Percentiles rank a stretch among this genome's conserved stretches.
Conservation (phyloP, 2,113 vertebrate species). For the Bagarius yarrelli region DNA sequence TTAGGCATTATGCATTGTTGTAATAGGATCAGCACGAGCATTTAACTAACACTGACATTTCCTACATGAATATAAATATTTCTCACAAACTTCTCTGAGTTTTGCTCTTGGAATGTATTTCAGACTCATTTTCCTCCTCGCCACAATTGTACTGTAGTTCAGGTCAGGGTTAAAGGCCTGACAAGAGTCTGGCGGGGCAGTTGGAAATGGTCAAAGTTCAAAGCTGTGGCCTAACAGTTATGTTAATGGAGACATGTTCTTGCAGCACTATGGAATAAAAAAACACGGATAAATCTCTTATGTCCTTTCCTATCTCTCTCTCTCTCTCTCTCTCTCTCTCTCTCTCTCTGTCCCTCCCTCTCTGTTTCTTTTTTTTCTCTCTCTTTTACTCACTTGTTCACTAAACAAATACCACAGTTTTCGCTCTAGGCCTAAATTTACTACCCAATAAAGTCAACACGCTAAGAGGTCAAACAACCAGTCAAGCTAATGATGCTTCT, state of each 20-base stretch:
- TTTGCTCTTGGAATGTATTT: background rate
- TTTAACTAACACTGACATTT: slow-evolving; percentile 2
- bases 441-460: slow-evolving; percentile 21
- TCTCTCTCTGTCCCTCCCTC: background rate
- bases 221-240: slow-evolving; percentile 48
- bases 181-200: background rate
- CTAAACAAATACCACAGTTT: background rate
- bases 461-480: slow-evolving; percentile 21
- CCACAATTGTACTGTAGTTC: slow-evolving; percentile 5
- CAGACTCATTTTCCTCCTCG: background rate
- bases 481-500: slow-evolving; percentile 24
- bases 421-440: slow-evolving; percentile 25
- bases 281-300: slow-evolving; percentile 1
- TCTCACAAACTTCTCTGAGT: background rate
- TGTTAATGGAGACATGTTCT: slow-evolving; percentile 46
- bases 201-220: slow-evolving; percentile 40
- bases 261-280: slow-evolving; percentile 20
- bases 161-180: slow-evolving; percentile 26
- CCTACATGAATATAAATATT: background rate
- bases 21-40: background rate
- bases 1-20: background rate
- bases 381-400: background rate
- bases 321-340: background rate
- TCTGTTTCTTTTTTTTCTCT: background rate
- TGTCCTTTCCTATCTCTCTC: background rate